Base-by-base conservation (phyloP, 1,140 invertebrate genomes). In the Homalodisca vitripennis region DNA sequence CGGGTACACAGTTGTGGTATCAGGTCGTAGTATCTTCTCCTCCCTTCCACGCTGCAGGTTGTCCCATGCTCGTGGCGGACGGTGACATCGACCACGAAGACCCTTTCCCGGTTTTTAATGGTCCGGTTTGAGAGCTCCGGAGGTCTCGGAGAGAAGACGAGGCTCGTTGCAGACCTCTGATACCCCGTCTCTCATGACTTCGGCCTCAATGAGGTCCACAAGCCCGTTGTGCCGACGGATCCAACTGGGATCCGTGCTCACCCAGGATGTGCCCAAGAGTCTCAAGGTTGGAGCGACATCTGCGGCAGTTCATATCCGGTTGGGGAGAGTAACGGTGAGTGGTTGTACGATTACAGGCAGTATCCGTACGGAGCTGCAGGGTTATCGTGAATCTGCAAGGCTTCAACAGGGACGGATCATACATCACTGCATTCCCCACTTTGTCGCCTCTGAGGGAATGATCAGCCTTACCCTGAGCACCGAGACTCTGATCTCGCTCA, bases 51-150 rank as follows among this genome's bases (percentile, higher is more conserved):
- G 27, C 0, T 34, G 14, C 12, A 74, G 69, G 46, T 74, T 77
- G 10, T 55, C 13, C 57, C 63, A 26, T 78, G 73, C 62, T 79
- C 76, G 68, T 75, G 78, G 67, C 76, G 73, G 69, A 79, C 74
- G n/a, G 77, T 77, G 0, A 79, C 73, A 48, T 78, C n/a, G n/a
- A n/a, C n/a, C n/a, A n/a, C n/a, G n/a, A n/a, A n/a, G n/a, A n/a
- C n/a, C n/a, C n/a, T n/a, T 48, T 62, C 65, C 71, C 60, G 71
- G 68, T 47, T 62, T 68, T 20, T 57, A 55, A 41, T 20, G 34
- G 70, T 67, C 34, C 68, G 65, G 13, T 74, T 70, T 0, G 73
- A 71, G n/a, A 69, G 70, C 27, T 32, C 34, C 31, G 17, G 3
- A n/a, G 24, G 14, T 24, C 10, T 53, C 14, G 10, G 22, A 20